Conservation (phyloP, 2,888 invertebrate species). For the Tanaodytes sp. region DNA sequence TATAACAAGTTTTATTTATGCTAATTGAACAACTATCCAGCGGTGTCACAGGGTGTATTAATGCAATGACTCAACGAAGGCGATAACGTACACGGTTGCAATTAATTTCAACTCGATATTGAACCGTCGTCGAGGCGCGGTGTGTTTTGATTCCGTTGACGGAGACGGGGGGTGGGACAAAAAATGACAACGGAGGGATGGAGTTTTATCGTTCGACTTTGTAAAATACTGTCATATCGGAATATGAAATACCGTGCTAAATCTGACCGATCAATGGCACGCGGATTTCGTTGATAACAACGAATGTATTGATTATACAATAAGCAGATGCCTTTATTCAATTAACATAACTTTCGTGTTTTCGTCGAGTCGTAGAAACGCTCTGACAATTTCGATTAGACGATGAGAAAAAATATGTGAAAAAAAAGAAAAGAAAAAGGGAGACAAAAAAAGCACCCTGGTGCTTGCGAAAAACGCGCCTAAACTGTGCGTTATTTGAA, state of each 20-base stretch:
- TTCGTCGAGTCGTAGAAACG: slow-evolving; percentile 15
- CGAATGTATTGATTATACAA: slow-evolving; percentile 42
- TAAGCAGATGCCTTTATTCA: slow-evolving; percentile 35
- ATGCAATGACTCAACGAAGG: slow-evolving; percentile 50
- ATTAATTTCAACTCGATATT: slow-evolving; percentile 53
- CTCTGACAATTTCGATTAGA: slow-evolving; percentile 43
- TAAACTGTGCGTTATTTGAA: slow-evolving; percentile 31
- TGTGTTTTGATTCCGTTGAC: slow-evolving; percentile 42
- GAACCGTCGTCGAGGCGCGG: slow-evolving; percentile 47
- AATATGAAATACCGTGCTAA: slow-evolving; percentile 34
- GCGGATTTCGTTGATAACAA: slow-evolving; percentile 39
- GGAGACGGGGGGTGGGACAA: slow-evolving; percentile 25
- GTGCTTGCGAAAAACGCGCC: slow-evolving; percentile 16
- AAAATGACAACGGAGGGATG: slow-evolving; percentile 12
- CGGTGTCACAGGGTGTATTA: slow-evolving; percentile 55
- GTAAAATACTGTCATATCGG: slow-evolving; percentile 41
- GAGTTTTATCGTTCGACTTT: slow-evolving; percentile 25
- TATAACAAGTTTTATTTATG: slow-evolving; percentile 55
- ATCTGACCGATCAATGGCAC: slow-evolving; percentile 39
- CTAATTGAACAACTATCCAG: slow-evolving; percentile 56
- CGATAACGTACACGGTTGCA: slow-evolving; percentile 51
- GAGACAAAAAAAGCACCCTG: slow-evolving; percentile 4
- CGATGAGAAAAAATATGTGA: no score
- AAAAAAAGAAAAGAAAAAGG: slow-evolving; percentile 1
- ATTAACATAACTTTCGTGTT: slow-evolving; percentile 42